Percentiles rank a stretch among this genome's conserved stretches.
Conservation (phyloP, 2,113 vertebrate genomes). For the Mionectes macconnelli region DNA sequence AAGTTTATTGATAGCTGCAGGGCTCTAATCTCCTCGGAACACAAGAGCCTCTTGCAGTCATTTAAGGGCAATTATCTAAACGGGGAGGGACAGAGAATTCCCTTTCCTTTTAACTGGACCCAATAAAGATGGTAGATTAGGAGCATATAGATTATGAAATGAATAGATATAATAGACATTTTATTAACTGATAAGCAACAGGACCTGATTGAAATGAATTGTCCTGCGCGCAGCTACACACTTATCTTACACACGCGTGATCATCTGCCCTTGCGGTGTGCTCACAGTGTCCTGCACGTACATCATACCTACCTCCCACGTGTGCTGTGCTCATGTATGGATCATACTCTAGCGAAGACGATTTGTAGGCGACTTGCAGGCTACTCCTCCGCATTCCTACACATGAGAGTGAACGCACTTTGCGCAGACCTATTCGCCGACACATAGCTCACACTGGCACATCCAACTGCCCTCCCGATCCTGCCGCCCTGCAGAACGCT, state of each 20-base stretch:
- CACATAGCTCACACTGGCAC: fast-evolving
- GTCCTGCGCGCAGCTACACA: neutral
- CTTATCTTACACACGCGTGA: neutral
- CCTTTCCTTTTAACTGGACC: conserved; percentile 78
- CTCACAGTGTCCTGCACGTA: fast-evolving
- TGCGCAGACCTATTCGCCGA: neutral
- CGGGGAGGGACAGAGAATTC: conserved; percentile 76
- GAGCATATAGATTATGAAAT: conserved; percentile 67
- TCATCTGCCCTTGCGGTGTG: neutral
- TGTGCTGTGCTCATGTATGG: fast-evolving
- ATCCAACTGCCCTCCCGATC: neutral
- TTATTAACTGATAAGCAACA: conserved; percentile 69
- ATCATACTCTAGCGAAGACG: neutral
- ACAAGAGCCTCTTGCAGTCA: conserved; percentile 80
- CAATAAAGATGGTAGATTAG: conserved; percentile 82
- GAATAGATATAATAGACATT: conserved; percentile 55
- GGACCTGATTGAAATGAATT: neutral
- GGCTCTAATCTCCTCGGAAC: conserved; percentile 89
- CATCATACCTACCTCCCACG: fast-evolving
- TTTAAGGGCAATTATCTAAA: conserved; percentile 87
- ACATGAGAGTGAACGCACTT: fast-evolving
- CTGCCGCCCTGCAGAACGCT: neutral
- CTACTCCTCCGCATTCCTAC: neutral
- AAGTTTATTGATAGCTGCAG: conserved; percentile 83
- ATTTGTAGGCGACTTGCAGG: neutral